Evolutionary conservation across 2,113 vertebrate species (phyloP).

Genomic region (Rynchops niger): DNA sequence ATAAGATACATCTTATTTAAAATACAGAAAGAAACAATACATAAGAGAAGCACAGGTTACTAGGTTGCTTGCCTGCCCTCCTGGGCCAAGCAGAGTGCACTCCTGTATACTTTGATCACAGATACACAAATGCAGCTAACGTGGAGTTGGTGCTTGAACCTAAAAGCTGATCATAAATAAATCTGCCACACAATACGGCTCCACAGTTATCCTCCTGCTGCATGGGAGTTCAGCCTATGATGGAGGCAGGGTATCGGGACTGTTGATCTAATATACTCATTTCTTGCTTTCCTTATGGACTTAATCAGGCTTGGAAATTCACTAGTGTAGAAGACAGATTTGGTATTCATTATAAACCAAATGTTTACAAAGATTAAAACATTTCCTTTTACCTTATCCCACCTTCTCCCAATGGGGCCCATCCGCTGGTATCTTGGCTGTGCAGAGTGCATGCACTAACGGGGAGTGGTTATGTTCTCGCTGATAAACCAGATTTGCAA

Average conservation of each 20-base stretch:
- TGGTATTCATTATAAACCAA: not conserved
- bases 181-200: not conserved
- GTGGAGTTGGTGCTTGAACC: not conserved
- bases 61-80: not conserved
- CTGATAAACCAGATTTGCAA: not conserved
- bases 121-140: not conserved
- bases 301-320: not conserved
- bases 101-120: not conserved
- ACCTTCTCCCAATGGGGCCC: not conserved
- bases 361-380: not conserved
- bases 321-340: not conserved
- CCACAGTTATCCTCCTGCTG: not conserved
- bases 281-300: not conserved
- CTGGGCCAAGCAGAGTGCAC: not conserved
- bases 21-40: not conserved
- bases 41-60: not conserved
- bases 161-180: not conserved
- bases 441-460: not conserved
- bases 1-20: not conserved
- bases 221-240: not conserved
- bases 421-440: not conserved
- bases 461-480: not conserved
- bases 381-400: not conserved
- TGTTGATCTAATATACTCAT: not conserved
- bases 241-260: not conserved